phyloP scores from a whole-genome alignment of 2,888 invertebrate genomes.

The Penaeus monodon region DNA sequence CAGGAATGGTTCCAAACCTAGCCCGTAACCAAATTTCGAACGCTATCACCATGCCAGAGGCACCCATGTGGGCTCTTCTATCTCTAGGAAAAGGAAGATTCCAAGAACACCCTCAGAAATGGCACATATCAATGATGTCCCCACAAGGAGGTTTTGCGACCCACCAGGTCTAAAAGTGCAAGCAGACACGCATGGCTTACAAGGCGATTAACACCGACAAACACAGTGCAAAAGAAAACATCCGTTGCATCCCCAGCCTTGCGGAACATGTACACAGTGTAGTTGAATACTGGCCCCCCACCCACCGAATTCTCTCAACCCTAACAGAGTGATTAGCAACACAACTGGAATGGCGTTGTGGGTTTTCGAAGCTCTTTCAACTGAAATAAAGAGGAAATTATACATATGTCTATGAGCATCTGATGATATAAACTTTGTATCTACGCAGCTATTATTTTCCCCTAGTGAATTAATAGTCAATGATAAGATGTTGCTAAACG shows the following conservation, averaged over 20 bases:
- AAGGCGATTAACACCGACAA: slow-evolving; percentile 68
- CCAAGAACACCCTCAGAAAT: slow-evolving; percentile 34
- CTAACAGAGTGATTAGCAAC: slow-evolving; percentile 68
- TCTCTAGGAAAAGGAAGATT: slow-evolving; percentile 17
- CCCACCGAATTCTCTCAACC: slow-evolving; percentile 70
- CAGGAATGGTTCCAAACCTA: slow-evolving; percentile 58
- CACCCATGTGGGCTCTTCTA: too few species aligned
- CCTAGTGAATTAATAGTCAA: too few species aligned
- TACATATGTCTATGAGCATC: too few species aligned
- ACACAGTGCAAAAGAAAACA: slow-evolving; percentile 68
- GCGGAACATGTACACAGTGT: slow-evolving; percentile 69
- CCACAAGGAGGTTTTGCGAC: slow-evolving; percentile 70
- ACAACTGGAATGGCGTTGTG: slow-evolving; percentile 67
- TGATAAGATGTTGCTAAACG: too few species aligned
- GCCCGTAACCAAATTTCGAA: slow-evolving; percentile 53
- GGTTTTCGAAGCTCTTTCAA: slow-evolving; percentile 19
- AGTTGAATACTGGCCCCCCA: slow-evolving; percentile 70
- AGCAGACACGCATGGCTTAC: slow-evolving; percentile 66
- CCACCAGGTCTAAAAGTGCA: slow-evolving; percentile 69
- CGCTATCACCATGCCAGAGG: slow-evolving; percentile 67
- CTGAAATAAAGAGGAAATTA: not conserved
- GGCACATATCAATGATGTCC: slow-evolving; percentile 38
- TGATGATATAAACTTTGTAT: too few species aligned
- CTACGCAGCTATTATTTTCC: too few species aligned
- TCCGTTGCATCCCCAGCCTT: slow-evolving; percentile 67